These are phyloP conservation scores for Helogale parvula DNA, from an alignment of 2,113 vertebrate genomes.

Conservation along the genomic window DNA sequence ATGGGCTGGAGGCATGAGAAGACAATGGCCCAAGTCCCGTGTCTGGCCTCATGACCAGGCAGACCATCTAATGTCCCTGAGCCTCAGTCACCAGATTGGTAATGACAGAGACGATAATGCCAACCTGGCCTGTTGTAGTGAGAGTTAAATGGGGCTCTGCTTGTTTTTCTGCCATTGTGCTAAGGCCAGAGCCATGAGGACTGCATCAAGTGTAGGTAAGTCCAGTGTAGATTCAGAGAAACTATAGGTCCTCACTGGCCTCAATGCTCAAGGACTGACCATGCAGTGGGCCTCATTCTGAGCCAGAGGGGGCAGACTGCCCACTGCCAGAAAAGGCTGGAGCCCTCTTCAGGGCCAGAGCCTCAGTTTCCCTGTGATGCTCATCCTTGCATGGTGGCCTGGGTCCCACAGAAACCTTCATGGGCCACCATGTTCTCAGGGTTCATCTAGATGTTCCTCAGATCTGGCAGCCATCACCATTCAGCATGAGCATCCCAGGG, in stretches of 20 bases:
- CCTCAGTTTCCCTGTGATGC: background rate
- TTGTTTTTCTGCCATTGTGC: background rate
- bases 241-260: background rate
- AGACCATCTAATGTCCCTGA: background rate
- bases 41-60: background rate
- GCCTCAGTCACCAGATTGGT: background rate
- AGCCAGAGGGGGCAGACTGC: background rate
- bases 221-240: background rate
- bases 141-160: background rate
- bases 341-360: background rate
- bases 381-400: background rate
- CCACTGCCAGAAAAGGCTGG: background rate
- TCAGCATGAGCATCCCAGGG: background rate
- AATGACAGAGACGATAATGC: background rate
- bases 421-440: accelerated
- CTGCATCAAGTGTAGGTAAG: accelerated
- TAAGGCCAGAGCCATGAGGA: background rate
- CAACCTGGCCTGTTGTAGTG: background rate
- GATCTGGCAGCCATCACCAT: background rate
- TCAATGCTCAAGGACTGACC: background rate
- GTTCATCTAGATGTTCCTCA: background rate
- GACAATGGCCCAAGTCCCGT: accelerated
- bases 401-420: background rate
- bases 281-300: background rate
- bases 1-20: background rate